Base-by-base conservation (phyloP, 2,888 invertebrate species). In the Selenia dentaria region DNA sequence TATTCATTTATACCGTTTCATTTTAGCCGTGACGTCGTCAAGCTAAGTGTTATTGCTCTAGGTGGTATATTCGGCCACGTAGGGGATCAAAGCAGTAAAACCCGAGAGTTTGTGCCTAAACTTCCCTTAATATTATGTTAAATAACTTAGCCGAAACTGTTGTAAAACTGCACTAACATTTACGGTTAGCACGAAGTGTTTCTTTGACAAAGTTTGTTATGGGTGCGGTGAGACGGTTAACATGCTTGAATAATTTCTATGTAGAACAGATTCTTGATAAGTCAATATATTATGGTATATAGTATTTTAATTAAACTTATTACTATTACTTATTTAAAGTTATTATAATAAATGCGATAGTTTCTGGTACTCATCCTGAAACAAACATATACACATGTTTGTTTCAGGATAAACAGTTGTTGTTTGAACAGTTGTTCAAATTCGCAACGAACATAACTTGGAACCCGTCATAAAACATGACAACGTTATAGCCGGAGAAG, bases 11-110 rank as follows among this genome's bases (percentile, higher is more conserved):
- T 26, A 34, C 26, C 41, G 34, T 52, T 48, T 48, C 44, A 50
- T 50, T 54, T 46, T 48, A 37, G 36, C 44, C 39, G 38, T 44
- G 50, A 51, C 44, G 44, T 50, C 41, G 47, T 51, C 35, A 26
- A 33, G 38, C 24, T 54, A 48, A 54, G 50, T 54, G 41, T 44
- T 44, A 46, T 42, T 33, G 22, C 47, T 47, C 24, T 46, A 36
- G 40, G 40, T 33, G 38, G 26, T 27, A 12, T 24, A 35, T 45
- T 35, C 34, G 37, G 27, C 28, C 32, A 48, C 47, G 40, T 48
- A 22, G 24, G 28, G 47, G 41, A 33, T 41, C 37, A 33, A 25
- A 37, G 37, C 25, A 37, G 37, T 48, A 37, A 48, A 48, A 28
- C 41, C 37, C 22, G 20, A 42, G 37, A 37, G 33, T 40, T 40